Percentiles rank a stretch among this genome's conserved stretches.
These are phyloP conservation scores for Agriopis leucophaearia DNA, from an alignment of 2,888 invertebrate species.

Conservation along the genomic window DNA sequence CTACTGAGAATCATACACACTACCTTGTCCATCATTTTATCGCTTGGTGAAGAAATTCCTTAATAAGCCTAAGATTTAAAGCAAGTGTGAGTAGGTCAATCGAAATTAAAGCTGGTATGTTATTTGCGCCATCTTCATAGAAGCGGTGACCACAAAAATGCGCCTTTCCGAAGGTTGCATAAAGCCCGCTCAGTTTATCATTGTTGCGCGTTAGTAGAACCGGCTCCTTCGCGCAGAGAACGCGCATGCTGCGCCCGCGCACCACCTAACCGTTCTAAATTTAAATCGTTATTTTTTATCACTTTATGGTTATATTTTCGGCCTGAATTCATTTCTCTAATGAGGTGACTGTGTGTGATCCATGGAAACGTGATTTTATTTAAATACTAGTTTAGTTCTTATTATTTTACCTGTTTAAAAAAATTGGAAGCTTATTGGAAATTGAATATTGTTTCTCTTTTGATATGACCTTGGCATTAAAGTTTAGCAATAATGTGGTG, in stretches of 20 bases:
- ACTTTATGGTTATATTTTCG: conserved; percentile 25
- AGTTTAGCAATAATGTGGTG: conserved; percentile 23
- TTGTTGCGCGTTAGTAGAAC: conserved; percentile 73
- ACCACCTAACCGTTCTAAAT: conserved; percentile 45
- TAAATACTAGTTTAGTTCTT: background rate
- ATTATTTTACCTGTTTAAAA: conserved; percentile 12
- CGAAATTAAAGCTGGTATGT: conserved; percentile 52
- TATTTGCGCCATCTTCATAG: conserved; percentile 74
- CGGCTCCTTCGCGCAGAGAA: conserved; percentile 69
- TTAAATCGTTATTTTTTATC: conserved; percentile 44
- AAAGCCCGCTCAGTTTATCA: conserved; percentile 73
- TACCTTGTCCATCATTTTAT: conserved; percentile 12
- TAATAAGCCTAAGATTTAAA: conserved; percentile 56
- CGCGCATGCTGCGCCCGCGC: conserved; percentile 69
- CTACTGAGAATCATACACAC: background rate
- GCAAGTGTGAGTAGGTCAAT: conserved; percentile 64
- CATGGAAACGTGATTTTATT: conserved; percentile 15
- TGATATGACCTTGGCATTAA: conserved; percentile 33
- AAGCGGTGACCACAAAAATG: conserved; percentile 81
- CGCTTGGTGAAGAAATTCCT: conserved; percentile 8
- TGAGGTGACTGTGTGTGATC: conserved; percentile 44
- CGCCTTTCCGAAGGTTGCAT: conserved; percentile 82
- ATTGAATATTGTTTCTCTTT: conserved; percentile 21
- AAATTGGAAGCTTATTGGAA: conserved; percentile 12
- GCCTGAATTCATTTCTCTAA: conserved; percentile 27